A percentile compares a stretch with the other conserved stretches of the same genome.
Evolutionary conservation across 1,140 invertebrate genomes (phyloP).

Genomic region (Yoshiicerus persimilis): DNA sequence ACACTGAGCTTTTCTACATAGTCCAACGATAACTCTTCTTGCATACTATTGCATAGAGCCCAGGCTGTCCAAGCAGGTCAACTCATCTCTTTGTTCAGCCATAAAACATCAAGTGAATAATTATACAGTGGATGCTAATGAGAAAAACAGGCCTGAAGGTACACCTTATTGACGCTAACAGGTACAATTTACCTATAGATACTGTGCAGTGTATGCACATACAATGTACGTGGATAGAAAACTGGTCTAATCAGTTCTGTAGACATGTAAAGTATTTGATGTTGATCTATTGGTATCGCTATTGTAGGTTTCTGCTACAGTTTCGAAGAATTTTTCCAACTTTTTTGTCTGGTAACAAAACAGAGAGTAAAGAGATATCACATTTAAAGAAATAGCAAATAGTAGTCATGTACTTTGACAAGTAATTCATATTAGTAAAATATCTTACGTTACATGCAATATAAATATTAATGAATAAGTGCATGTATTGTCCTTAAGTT

Average conservation of each 20-base stretch:
- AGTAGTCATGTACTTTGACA: neutral
- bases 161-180: neutral
- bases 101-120: neutral
- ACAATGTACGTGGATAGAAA: neutral
- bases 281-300: neutral
- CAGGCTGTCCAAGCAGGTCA: neutral
- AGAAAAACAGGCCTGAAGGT: neutral
- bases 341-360: neutral
- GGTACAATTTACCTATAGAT: neutral
- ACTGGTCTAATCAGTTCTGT: neutral
- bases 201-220: neutral
- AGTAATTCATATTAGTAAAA: neutral
- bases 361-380: neutral
- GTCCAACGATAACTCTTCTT: neutral
- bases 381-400: neutral
- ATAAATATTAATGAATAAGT: neutral
- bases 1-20: neutral
- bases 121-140: neutral
- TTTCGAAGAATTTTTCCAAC: neutral
- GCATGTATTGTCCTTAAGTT: neutral
- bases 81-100: neutral
- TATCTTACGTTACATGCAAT: neutral
- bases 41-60: neutral
- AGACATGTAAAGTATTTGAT: neutral
- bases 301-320: no score